Evolutionary conservation across 2,888 invertebrate genomes (phyloP), one percentile per base, ranked within the genome.

Genomic region (Cataglyphis altisquamis): DNA sequence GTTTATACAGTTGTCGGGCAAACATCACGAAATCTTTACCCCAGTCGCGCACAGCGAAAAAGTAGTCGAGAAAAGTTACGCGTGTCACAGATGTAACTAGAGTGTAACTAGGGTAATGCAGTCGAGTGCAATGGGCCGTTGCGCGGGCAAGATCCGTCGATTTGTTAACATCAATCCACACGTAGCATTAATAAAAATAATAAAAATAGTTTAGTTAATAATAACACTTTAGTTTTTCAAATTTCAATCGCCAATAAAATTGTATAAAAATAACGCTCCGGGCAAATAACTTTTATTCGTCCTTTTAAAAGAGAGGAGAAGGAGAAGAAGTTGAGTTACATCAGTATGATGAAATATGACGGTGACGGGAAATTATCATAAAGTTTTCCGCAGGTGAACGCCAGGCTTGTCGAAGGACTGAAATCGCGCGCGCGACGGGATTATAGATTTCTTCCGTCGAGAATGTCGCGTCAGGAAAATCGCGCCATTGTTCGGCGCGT

Each of bases 1-100:
- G 78, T 82, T 77, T 82, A 63, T 81, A 81, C 75, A 73, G 77
- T 62, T 74, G 81, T 77, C 77, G 77, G 36, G 39, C 81, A 81
- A 73, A 74, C 81, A 77, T 52, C 81, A 68, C 77, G 77, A 21
- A 63, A 81, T 77, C 81, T 75, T 74, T 73, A 77, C 36, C 60
- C 75, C 81, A 62, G 68, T 55, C 41, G 78, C 57, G 78, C 57
- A 12, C 48, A n/a, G 48, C 18, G 55, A 9, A 57, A 57, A 70
- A 78, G 41, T 70, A 78, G 78, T 57, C 52, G 70, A 57, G 41
- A 57, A 78, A 78, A 70, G 55, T 78, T 78, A 29, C 57, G 57
- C 57, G 77, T 29, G 5, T 41, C 70, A 4, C 15, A 32, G 66
- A 41, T 78, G 78, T 41, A 70, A 29, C 70, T 21, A 57, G 29